These are phyloP conservation scores for Cyphomyrus plagiostoma DNA, from an alignment of 2,113 vertebrate species.

Conservation along the genomic window DNA sequence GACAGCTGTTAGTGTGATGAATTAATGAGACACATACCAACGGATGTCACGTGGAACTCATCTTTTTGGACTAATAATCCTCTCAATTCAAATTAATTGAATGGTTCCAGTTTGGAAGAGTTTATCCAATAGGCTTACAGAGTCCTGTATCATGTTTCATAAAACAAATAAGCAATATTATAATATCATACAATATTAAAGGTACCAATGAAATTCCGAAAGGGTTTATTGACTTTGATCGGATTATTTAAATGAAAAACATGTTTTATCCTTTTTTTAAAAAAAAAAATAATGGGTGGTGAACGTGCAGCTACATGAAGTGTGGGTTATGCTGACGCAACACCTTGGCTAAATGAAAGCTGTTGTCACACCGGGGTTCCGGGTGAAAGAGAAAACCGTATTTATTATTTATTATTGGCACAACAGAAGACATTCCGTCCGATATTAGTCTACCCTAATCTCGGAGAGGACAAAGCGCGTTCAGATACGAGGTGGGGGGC, in stretches of 20 bases:
- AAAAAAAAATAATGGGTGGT: not conserved
- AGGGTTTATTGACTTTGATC: not conserved
- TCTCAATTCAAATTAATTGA: conserved; percentile 45
- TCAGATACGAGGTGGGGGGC: not conserved
- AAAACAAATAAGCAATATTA: not conserved
- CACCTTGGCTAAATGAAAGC: not conserved
- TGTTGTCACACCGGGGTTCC: not conserved
- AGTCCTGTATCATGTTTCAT: conserved; percentile 35
- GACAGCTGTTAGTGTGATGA: not conserved
- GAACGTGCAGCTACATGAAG: not conserved
- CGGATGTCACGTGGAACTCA: not conserved
- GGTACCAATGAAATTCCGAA: not conserved
- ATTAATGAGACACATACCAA: not conserved
- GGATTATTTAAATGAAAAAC: not conserved
- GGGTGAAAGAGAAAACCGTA: not conserved
- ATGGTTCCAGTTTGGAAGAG: conserved; percentile 49
- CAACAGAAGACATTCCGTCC: not conserved
- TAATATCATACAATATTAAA: not conserved
- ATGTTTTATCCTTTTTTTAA: not conserved
- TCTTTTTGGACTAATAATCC: not conserved
- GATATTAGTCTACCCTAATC: not conserved
- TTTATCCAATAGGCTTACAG: conserved; percentile 39
- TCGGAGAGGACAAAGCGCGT: not conserved
- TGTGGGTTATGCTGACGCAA: not conserved
- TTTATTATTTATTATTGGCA: not conserved